phyloP scores from a whole-genome alignment of 2,797 vertebrate species.

The Valencia hispanica region DNA sequence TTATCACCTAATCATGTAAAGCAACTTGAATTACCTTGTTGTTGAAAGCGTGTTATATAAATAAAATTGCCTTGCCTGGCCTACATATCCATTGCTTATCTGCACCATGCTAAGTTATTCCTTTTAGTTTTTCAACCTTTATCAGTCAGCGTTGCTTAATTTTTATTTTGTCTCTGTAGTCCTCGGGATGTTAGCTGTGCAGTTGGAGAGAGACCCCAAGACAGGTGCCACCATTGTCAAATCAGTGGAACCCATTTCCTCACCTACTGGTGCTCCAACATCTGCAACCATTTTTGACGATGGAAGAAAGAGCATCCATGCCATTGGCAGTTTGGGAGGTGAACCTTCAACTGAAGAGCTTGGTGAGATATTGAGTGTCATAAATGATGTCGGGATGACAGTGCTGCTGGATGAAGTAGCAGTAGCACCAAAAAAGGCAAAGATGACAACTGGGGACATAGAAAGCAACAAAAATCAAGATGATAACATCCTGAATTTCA shows the following conservation, averaged over 20 bases:
- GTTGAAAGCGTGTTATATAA: no score
- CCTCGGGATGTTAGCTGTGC: slow-evolving; percentile 69
- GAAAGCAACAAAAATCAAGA: slow-evolving; percentile 4
- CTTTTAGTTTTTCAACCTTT: background rate
- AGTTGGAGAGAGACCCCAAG: slow-evolving; percentile 74
- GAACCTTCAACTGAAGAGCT: slow-evolving; percentile 72
- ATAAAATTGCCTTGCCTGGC: no score
- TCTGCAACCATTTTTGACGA: slow-evolving; percentile 69
- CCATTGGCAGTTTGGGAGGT: slow-evolving; percentile 27
- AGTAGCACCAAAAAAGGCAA: slow-evolving; percentile 17
- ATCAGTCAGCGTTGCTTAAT: background rate
- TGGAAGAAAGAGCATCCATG: slow-evolving; percentile 72
- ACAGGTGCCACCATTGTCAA: slow-evolving; percentile 69
- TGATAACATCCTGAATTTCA: slow-evolving; percentile 9
- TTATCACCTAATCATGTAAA: no score
- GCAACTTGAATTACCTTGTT: no score
- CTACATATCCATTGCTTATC: background rate
- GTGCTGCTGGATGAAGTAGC: slow-evolving; percentile 63
- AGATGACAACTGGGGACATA: slow-evolving; percentile 5
- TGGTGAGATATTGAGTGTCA: slow-evolving; percentile 66
- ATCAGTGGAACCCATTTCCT: slow-evolving; percentile 70
- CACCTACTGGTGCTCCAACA: slow-evolving; percentile 8
- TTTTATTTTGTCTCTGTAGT: slow-evolving; percentile 59
- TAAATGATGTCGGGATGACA: slow-evolving; percentile 68
- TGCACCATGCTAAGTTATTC: background rate